Evolutionary conservation across 2,888 invertebrate genomes (phyloP), one percentile per base, ranked within the genome.

Genomic region (Ecdyonurus torrentis): DNA sequence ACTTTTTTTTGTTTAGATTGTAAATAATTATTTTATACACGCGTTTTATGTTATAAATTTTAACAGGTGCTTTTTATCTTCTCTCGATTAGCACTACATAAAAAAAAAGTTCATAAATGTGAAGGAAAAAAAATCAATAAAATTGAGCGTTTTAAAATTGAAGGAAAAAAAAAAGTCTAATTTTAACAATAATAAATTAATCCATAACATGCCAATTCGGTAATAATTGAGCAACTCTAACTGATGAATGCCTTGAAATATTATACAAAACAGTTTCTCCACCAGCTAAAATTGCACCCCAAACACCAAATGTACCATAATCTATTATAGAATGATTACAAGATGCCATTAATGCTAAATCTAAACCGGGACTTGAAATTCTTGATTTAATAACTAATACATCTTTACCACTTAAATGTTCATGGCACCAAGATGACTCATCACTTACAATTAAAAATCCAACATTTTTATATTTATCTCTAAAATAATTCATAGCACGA

Each of bases 251-350:
- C 59, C 72, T 71, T 37, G 72, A 74, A 60, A 77, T 69, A 66
- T 77, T 77, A 68, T 76, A 77, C 65, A 74, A 73, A 61, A 78
- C 69, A 2, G 77, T 76, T 67, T 79, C 77, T 15, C 78, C 78
- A 2, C 76, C 77, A 25, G 78, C 76, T 63, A 78, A 69, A 64
- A 78, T 76, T 24, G 78, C 77, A 2, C 78, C 78, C 78, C 78
- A 79, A 61, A 76, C 74, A 7, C 78, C 78, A 67, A 76, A 79
- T 37, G 78, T 79, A 15, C 78, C 78, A 67, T 79, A 79, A 70
- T 78, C 78, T 66, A 77, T 76, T 64, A 81, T 77, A 37, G 77
- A 75, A 69, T 81, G 80, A 69, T 79, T 78, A 68, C 78, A 79
- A 10, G 77, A 72, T 23, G 77, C 75, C 71, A 79, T 70, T 60